These are phyloP conservation scores for Stomatorhinus ivindoensis DNA, from an alignment of 2,113 vertebrate species.

Conservation along the genomic window DNA sequence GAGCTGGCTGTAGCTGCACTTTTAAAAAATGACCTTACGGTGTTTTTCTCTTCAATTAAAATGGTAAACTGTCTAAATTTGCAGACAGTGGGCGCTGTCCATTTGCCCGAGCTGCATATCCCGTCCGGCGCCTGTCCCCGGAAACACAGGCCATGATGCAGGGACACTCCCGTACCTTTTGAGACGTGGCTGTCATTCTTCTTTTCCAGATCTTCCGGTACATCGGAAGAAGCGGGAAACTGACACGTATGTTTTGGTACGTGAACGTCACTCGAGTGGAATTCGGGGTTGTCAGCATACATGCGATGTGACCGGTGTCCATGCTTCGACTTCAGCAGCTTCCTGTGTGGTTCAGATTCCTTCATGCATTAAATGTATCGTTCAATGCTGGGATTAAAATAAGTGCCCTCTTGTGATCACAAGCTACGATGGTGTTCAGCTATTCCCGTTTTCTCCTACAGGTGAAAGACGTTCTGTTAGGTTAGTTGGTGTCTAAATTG, in stretches of 20 bases:
- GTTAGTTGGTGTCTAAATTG: background rate
- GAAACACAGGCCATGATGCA: background rate
- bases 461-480: background rate
- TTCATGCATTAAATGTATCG: background rate
- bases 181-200: background rate
- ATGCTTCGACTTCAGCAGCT: background rate
- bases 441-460: background rate
- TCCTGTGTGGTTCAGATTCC: background rate
- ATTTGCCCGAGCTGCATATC: background rate
- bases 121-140: background rate
- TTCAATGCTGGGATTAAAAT: background rate
- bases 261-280: background rate
- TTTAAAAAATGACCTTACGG: background rate
- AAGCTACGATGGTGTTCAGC: background rate
- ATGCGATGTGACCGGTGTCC: background rate
- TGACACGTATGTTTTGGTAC: conserved; percentile 59
- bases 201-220: conserved; percentile 46
- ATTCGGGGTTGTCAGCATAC: no score
- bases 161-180: background rate
- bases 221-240: conserved; percentile 62
- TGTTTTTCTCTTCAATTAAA: background rate
- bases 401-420: background rate
- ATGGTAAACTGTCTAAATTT: background rate
- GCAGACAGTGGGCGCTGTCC: background rate
- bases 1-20: background rate